A percentile compares a stretch with the other conserved stretches of the same genome.
Evolutionary conservation across 2,888 invertebrate genomes (phyloP).

Genomic region (Bellardia pandia): DNA sequence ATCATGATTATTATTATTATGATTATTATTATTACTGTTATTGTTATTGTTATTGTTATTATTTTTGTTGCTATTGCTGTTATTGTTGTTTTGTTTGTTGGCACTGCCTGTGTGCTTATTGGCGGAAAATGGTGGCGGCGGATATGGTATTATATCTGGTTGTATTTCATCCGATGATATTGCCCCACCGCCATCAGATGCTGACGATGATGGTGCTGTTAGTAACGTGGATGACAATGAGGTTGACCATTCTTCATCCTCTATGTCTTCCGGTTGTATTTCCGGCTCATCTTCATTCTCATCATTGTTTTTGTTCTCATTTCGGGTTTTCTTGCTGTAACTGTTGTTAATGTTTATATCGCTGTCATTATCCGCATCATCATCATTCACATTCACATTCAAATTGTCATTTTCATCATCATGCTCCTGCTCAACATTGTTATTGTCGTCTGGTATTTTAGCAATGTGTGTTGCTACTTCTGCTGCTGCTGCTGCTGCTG

Average conservation of each 20-base stretch:
- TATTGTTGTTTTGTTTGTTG: conserved; percentile 64
- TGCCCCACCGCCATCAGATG: conserved; percentile 23
- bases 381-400: conserved; percentile 18
- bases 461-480: conserved; percentile 32
- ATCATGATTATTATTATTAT: background rate
- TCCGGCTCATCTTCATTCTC: background rate
- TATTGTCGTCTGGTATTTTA: conserved; percentile 59
- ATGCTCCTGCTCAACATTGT: conserved; percentile 33
- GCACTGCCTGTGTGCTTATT: conserved; percentile 48
- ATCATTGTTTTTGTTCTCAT: background rate
- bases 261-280: background rate
- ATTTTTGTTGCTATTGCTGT: conserved; percentile 68
- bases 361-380: conserved; percentile 55
- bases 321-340: conserved; percentile 1
- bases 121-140: conserved; percentile 74
- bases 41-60: conserved; percentile 41
- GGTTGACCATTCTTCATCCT: conserved; percentile 40
- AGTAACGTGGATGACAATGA: conserved; percentile 34
- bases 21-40: background rate
- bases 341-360: conserved; percentile 54
- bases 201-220: conserved; percentile 23
- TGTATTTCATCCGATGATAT: conserved; percentile 78
- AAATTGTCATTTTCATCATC: conserved; percentile 5
- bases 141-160: conserved; percentile 81
- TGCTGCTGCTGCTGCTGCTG: conserved; percentile 26